Evolutionary conservation across 1,140 invertebrate species (phyloP).

Genomic region (Atopsyche davidsoni): DNA sequence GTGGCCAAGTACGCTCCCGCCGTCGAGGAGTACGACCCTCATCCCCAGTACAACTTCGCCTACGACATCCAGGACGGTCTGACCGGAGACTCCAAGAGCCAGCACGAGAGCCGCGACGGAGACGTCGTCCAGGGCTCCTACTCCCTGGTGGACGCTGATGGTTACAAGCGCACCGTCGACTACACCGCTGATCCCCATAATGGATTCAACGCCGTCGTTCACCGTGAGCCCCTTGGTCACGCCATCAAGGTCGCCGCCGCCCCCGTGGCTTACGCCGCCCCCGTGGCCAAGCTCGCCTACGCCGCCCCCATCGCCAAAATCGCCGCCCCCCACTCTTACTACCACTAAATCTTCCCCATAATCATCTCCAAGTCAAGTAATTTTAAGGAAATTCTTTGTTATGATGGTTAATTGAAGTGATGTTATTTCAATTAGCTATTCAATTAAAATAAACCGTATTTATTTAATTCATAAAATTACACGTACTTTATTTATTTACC

Average conservation of each 20-base stretch:
- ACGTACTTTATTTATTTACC: no score
- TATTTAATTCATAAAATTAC: no score
- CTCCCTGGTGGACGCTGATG: slow-evolving; percentile 51
- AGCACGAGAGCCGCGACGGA: slow-evolving; percentile 51
- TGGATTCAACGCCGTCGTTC: slow-evolving; percentile 46
- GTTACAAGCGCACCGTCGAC: slow-evolving; percentile 51
- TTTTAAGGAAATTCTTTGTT: slow-evolving; percentile 4
- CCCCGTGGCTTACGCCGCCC: slow-evolving; percentile 33
- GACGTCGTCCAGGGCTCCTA: slow-evolving; percentile 53
- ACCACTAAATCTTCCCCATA: slow-evolving; percentile 14
- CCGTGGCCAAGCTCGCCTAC: slow-evolving; percentile 30
- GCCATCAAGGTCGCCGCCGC: slow-evolving; percentile 33
- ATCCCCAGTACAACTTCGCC: slow-evolving; percentile 52
- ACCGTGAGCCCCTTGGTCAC: slow-evolving; percentile 34
- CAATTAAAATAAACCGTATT: slow-evolving; percentile 9
- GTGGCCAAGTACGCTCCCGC: slow-evolving; percentile 31
- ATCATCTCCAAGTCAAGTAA: slow-evolving; percentile 12
- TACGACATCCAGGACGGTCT: slow-evolving; percentile 54
- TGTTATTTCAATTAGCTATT: no score
- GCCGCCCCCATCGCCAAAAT: slow-evolving; percentile 31
- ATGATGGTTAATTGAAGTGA: no score
- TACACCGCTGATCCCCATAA: slow-evolving; percentile 53
- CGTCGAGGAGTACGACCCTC: slow-evolving; percentile 47
- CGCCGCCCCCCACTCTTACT: slow-evolving; percentile 26
- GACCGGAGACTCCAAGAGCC: slow-evolving; percentile 56